These are phyloP conservation scores for Hyperoplus lanceolatus DNA, from an alignment of 2,797 vertebrate genomes.

Conservation along the genomic window DNA sequence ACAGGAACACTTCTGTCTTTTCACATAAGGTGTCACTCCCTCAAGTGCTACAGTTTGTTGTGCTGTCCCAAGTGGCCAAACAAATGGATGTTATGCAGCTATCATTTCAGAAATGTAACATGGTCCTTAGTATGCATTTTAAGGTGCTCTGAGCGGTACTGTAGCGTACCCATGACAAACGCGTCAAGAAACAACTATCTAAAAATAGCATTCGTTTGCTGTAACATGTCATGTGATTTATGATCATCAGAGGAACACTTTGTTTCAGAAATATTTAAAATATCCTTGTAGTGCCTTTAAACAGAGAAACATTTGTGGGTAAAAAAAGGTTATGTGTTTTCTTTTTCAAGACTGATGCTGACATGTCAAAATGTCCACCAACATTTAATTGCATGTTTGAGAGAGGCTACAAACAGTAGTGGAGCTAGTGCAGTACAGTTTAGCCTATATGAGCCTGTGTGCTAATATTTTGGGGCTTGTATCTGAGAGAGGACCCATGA, in stretches of 20 bases:
- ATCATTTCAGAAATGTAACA: not conserved
- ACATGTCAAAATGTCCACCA: not conserved
- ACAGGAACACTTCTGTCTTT: conserved; percentile 10
- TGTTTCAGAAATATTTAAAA: too few relatives aligned
- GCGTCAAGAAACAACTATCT: too few relatives aligned
- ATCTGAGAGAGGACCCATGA: conserved; percentile 18
- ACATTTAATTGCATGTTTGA: not conserved
- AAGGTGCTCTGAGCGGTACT: not conserved
- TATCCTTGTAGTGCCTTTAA: not conserved
- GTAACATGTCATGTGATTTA: too few relatives aligned
- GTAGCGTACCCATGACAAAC: too few relatives aligned
- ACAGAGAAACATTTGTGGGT: not conserved
- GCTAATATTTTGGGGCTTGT: conserved; percentile 8
- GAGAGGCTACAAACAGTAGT: not conserved
- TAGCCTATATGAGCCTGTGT: not conserved
- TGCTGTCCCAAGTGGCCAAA: not conserved
- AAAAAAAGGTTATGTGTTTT: not conserved
- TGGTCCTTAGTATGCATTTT: not conserved
- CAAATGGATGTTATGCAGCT: not conserved
- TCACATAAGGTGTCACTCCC: not conserved
- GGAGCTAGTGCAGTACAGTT: not conserved
- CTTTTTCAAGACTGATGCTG: not conserved
- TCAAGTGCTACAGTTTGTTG: not conserved
- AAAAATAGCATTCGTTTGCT: too few relatives aligned
- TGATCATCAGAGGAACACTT: too few relatives aligned